Evolutionary conservation across 2,113 vertebrate species (phyloP).

Genomic region (Xiphophorus couchianus): DNA sequence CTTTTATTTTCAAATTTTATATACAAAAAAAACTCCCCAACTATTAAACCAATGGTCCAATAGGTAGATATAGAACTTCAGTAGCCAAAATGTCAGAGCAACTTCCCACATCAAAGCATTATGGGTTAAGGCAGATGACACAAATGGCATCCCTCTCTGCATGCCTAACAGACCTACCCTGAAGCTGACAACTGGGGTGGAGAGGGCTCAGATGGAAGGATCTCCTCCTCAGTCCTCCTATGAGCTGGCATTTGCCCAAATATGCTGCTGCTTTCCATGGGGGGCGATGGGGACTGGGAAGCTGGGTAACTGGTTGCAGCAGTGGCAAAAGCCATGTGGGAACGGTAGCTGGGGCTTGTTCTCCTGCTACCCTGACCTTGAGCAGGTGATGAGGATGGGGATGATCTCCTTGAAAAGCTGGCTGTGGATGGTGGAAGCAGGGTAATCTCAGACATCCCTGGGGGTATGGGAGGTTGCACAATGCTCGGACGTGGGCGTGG

Average conservation of each 20-base stretch:
- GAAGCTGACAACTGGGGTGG: slow-evolving; percentile 92
- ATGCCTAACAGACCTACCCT: slow-evolving; percentile 90
- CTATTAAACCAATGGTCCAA: slow-evolving; percentile 26
- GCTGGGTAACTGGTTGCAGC: slow-evolving; percentile 87
- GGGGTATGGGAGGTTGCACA: slow-evolving; percentile 84
- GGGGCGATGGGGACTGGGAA: slow-evolving; percentile 87
- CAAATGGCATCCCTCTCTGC: slow-evolving; percentile 62
- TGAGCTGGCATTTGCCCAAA: slow-evolving; percentile 92
- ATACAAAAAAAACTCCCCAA: neutral
- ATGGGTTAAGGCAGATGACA: slow-evolving; percentile 68
- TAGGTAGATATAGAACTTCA: slow-evolving; percentile 35
- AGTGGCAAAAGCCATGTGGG: slow-evolving; percentile 88
- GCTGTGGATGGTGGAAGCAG: slow-evolving; percentile 92
- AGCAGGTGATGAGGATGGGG: slow-evolving; percentile 92
- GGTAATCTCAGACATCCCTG: slow-evolving; percentile 94
- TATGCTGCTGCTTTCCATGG: slow-evolving; percentile 89
- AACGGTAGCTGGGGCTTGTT: slow-evolving; percentile 82
- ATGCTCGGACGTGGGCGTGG: slow-evolving; percentile 92
- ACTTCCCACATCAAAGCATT: slow-evolving; percentile 69
- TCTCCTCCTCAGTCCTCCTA: slow-evolving; percentile 90
- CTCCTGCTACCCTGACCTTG: slow-evolving; percentile 90
- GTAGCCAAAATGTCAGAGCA: slow-evolving; percentile 61
- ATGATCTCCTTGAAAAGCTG: slow-evolving; percentile 95
- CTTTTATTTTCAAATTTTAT: slow-evolving; percentile 20
- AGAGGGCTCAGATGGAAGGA: slow-evolving; percentile 92